Evolutionary conservation across 2,888 invertebrate species (phyloP).

Genomic region (Halictus ligatus): DNA sequence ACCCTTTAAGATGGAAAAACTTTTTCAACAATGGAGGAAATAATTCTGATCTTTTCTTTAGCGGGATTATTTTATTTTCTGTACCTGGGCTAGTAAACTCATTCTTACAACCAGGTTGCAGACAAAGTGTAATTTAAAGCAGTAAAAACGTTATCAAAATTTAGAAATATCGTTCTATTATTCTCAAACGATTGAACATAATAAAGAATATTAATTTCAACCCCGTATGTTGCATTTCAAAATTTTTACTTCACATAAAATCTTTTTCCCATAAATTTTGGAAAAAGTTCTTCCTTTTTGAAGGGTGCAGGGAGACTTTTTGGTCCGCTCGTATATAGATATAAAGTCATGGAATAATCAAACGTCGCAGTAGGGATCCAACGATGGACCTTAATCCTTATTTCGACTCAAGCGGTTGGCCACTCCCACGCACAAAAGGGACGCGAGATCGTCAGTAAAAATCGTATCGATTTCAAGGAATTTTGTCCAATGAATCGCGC

Average conservation of each 20-base stretch:
- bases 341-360: slow-evolving; percentile 50
- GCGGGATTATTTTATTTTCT: no score
- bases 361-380: slow-evolving; percentile 64
- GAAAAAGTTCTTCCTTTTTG: background rate
- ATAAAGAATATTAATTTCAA: no score
- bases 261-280: no score
- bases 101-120: no score
- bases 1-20: background rate
- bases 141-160: background rate
- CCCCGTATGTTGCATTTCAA: no score
- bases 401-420: slow-evolving; percentile 60
- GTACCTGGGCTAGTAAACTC: no score
- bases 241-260: no score
- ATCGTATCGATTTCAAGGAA: background rate
- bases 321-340: background rate
- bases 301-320: background rate
- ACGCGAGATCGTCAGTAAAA: slow-evolving; percentile 48
- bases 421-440: background rate
- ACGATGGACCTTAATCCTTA: slow-evolving; percentile 64
- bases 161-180: background rate
- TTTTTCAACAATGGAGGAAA: background rate
- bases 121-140: background rate
- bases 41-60: background rate
- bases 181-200: background rate
- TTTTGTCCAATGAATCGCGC: background rate